A percentile compares a stretch with the other conserved stretches of the same genome.
phyloP scores from a whole-genome alignment of 2,888 invertebrate species.

The Geophilus truncorum region DNA sequence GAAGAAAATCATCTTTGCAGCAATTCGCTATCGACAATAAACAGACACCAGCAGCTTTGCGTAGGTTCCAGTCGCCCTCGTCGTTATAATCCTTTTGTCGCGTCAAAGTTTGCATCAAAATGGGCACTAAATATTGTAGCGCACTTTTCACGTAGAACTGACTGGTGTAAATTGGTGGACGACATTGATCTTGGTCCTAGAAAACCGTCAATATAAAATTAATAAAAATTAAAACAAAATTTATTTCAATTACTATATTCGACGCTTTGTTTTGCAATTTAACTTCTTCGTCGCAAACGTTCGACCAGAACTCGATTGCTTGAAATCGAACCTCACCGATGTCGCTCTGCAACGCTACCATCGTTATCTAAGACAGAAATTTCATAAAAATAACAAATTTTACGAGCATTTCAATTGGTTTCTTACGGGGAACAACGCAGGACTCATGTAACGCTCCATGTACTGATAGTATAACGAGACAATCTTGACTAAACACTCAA shows the following conservation, averaged over 20 bases:
- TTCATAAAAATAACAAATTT: too few relatives aligned
- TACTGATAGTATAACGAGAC: too few relatives aligned
- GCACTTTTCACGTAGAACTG: too few relatives aligned
- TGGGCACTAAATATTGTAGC: constrained; percentile 91
- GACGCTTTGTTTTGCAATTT: constrained; percentile 89
- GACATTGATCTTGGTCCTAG: constrained; percentile 79
- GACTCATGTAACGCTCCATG: constrained; percentile 99
- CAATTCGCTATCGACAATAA: constrained; percentile 95
- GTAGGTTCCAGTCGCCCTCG: constrained; percentile 99
- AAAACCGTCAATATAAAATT: background rate
- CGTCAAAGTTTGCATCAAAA: too few relatives aligned
- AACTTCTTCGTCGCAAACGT: constrained; percentile 98
- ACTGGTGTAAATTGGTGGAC: constrained; percentile 85
- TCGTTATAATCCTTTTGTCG: constrained; percentile 97
- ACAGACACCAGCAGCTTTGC: constrained; percentile 98
- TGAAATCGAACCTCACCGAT: constrained; percentile 93
- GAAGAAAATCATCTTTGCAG: constrained; percentile 96
- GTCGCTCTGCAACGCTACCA: constrained; percentile 97
- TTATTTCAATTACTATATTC: constrained; percentile 58
- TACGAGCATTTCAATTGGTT: too few relatives aligned
- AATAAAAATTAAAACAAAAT: background rate
- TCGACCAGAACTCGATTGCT: constrained; percentile 99
- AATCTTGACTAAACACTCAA: too few relatives aligned
- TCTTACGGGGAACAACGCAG: constrained; percentile 84
- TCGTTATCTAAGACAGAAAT: constrained; percentile 76